Evolutionary conservation across 2,888 invertebrate species (phyloP).

Genomic region (Oconnorella tubifera): DNA sequence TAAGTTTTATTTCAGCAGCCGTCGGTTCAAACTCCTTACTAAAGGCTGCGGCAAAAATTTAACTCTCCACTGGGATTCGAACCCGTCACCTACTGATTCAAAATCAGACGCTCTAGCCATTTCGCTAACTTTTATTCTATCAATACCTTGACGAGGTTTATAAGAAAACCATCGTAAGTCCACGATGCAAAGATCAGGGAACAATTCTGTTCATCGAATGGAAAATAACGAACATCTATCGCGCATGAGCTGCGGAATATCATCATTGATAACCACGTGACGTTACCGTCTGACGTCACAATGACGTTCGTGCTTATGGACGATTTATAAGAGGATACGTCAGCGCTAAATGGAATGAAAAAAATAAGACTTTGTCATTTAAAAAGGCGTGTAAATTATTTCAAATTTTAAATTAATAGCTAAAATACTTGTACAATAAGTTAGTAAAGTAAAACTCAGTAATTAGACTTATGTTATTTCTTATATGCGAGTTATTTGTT

Average conservation of each 20-base stretch:
- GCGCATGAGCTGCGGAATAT: constrained; percentile 61
- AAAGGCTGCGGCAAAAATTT: no score
- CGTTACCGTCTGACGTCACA: constrained; percentile 60
- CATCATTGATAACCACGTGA: constrained; percentile 62
- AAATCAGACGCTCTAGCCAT: background rate
- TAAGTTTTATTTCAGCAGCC: no score
- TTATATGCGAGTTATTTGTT: no score
- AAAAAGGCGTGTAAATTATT: no score
- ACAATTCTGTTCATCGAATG: constrained; percentile 62
- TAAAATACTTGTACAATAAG: no score
- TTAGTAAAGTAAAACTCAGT: background rate
- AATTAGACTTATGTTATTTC: no score
- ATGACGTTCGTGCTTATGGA: constrained; percentile 61
- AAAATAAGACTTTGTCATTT: background rate
- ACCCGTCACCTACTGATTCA: background rate
- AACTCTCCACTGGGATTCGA: background rate
- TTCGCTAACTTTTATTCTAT: background rate
- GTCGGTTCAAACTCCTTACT: no score
- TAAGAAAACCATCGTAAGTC: constrained; percentile 60
- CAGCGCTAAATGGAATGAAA: no score
- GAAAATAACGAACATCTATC: constrained; percentile 62
- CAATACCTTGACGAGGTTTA: constrained; percentile 46
- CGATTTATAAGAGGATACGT: constrained; percentile 49
- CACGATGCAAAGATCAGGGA: constrained; percentile 61
- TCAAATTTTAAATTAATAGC: no score